Evolutionary conservation across 2,113 vertebrate species (phyloP).

Genomic region (Lepidothrix coronata): DNA sequence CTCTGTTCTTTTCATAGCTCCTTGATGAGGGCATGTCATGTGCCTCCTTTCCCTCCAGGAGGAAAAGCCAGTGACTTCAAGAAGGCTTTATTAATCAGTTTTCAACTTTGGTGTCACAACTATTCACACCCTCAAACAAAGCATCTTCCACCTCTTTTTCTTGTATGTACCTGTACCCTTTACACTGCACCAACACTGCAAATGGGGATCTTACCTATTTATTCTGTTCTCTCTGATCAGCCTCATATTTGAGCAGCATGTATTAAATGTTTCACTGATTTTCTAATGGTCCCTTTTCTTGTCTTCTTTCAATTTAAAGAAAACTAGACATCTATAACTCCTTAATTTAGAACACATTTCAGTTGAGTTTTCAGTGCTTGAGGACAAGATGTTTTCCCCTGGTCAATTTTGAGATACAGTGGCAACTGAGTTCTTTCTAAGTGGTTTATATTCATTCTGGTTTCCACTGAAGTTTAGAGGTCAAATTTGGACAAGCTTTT

Average conservation of each 20-base stretch:
- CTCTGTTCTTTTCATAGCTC: neutral
- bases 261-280: neutral
- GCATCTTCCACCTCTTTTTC: neutral
- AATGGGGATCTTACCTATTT: neutral
- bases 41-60: neutral
- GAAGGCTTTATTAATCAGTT: neutral
- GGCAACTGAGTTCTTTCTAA: neutral
- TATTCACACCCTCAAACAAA: neutral
- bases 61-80: neutral
- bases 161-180: neutral
- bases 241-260: neutral
- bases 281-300: neutral
- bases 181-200: neutral
- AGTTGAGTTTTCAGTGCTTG: neutral
- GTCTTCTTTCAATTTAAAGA: neutral
- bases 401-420: neutral
- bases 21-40: neutral
- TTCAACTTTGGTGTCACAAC: neutral
- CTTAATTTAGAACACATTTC: neutral
- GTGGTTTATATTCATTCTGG: neutral
- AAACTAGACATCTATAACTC: neutral
- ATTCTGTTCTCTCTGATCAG: neutral
- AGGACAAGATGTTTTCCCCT: neutral
- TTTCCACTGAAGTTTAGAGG: neutral
- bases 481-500: neutral